Percentiles rank a stretch among this genome's conserved stretches.
Evolutionary conservation across 2,888 invertebrate genomes (phyloP).

Genomic region (Sturmia bella): DNA sequence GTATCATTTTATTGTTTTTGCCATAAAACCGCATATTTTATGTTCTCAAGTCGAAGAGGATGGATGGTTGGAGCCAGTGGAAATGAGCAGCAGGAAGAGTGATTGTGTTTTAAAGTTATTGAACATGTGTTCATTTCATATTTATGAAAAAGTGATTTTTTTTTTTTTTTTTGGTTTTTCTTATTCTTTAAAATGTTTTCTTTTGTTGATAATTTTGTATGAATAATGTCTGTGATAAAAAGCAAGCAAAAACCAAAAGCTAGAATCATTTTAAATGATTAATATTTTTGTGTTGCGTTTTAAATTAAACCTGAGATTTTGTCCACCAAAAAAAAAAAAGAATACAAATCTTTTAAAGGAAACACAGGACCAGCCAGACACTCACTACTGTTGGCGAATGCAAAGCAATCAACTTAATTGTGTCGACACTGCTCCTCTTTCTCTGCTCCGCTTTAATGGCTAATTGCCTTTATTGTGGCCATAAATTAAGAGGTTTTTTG

Average conservation of each 20-base stretch:
- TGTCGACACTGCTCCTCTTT: too few relatives aligned
- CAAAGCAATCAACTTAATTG: conserved; percentile 53
- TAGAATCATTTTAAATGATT: conserved; percentile 34
- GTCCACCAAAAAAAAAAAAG: too few relatives aligned
- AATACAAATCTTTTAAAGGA: too few relatives aligned
- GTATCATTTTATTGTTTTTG: conserved; percentile 48
- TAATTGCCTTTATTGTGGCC: conserved; percentile 8
- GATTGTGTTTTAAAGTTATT: not conserved
- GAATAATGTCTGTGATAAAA: conserved; percentile 19
- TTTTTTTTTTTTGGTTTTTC: not conserved
- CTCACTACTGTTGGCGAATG: conserved; percentile 19
- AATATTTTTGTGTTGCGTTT: conserved; percentile 30
- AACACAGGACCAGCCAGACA: not conserved
- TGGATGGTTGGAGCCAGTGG: not conserved
- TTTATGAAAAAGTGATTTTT: conserved; percentile 42
- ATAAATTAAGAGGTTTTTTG: conserved; percentile 34
- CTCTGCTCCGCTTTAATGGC: not conserved
- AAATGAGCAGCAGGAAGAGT: not conserved
- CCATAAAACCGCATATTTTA: conserved; percentile 46
- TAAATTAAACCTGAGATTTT: conserved; percentile 14
- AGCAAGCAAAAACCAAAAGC: not conserved
- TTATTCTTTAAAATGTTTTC: not conserved
- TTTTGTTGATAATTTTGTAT: conserved; percentile 14
- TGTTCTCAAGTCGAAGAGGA: not conserved
- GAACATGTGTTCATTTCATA: conserved; percentile 55